phyloP scores from a whole-genome alignment of 1,140 invertebrate genomes.

The Drosophila orosa region DNA sequence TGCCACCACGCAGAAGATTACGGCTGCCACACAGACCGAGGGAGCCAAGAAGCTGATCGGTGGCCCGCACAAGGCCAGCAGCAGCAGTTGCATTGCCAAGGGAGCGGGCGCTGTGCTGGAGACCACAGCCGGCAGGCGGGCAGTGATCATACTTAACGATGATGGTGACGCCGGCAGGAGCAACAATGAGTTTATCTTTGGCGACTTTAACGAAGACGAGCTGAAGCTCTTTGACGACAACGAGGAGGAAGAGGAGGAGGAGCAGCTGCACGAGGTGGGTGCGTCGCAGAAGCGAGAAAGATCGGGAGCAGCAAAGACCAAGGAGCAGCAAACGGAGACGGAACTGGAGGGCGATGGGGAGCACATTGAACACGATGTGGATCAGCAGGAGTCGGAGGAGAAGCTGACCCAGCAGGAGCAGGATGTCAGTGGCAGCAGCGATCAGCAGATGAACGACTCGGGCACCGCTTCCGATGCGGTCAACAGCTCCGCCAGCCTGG shows the following conservation, averaged over 20 bases:
- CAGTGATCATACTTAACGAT: conserved; percentile 87
- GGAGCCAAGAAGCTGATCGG: conserved; percentile 44
- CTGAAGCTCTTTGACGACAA: conserved; percentile 76
- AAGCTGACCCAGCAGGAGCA: conserved; percentile 1
- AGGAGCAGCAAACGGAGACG: conserved; percentile 34
- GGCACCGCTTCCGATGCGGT: conserved; percentile 61
- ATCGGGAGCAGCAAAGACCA: conserved; percentile 3
- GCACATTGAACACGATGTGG: conserved; percentile 4
- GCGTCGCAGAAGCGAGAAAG: not conserved
- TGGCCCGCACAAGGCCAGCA: conserved; percentile 13
- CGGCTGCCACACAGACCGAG: conserved; percentile 65
- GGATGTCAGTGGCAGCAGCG: conserved; percentile 24
- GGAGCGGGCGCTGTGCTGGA: conserved; percentile 15
- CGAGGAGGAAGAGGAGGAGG: conserved; percentile 24
- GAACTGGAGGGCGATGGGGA: conserved; percentile 4
- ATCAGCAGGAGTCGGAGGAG: not conserved
- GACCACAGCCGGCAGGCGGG: conserved; percentile 80
- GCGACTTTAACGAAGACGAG: conserved; percentile 83
- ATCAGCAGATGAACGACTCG: conserved; percentile 64
- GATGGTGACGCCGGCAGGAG: conserved; percentile 65
- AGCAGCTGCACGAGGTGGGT: no score
- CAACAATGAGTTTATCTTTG: conserved; percentile 81
- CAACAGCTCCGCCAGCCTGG: conserved; percentile 67
- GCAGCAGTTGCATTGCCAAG: conserved; percentile 20
- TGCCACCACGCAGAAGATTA: conserved; percentile 42